Conservation (phyloP, 2,113 vertebrate genomes). For the Clarias gariepinus region DNA sequence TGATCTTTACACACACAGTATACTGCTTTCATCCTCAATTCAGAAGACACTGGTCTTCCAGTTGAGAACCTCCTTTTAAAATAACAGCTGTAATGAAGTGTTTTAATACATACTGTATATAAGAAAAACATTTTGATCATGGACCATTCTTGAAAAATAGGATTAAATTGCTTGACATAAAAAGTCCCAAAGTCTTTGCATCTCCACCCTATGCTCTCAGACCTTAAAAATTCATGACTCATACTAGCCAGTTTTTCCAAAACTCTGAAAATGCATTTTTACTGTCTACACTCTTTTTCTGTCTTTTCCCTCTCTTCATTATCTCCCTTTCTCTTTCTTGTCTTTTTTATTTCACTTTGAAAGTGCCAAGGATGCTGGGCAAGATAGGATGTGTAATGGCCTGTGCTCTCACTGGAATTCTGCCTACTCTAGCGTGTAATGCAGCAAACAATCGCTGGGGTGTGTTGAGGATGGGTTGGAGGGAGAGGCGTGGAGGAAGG, state of each 20-base stretch:
- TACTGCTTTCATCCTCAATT: not conserved
- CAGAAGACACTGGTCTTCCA: not conserved
- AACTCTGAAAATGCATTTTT: constrained; percentile 26
- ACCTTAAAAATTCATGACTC: constrained; percentile 54
- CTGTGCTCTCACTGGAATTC: constrained; percentile 43
- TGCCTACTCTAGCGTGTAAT: constrained; percentile 86
- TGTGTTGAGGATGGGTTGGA: constrained; percentile 77
- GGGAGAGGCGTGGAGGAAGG: constrained; percentile 23
- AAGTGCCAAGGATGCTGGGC: constrained; percentile 29
- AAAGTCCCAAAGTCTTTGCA: constrained; percentile 16
- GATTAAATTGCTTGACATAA: constrained; percentile 4
- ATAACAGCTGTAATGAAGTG: not conserved
- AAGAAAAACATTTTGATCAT: not conserved
- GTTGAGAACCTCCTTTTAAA: not conserved
- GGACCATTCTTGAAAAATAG: not conserved
- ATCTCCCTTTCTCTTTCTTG: constrained; percentile 45
- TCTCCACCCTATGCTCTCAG: constrained; percentile 46
- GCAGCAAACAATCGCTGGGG: constrained; percentile 68
- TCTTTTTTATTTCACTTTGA: constrained; percentile 31
- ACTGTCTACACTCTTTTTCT: constrained; percentile 46
- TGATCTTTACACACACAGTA: too few species aligned
- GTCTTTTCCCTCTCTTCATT: constrained; percentile 48
- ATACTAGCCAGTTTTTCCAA: constrained; percentile 23
- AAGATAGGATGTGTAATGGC: constrained; percentile 33
- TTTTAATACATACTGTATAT: not conserved